These are phyloP conservation scores for Prionace glauca DNA, from an alignment of 2,797 vertebrate genomes.

Conservation along the genomic window DNA sequence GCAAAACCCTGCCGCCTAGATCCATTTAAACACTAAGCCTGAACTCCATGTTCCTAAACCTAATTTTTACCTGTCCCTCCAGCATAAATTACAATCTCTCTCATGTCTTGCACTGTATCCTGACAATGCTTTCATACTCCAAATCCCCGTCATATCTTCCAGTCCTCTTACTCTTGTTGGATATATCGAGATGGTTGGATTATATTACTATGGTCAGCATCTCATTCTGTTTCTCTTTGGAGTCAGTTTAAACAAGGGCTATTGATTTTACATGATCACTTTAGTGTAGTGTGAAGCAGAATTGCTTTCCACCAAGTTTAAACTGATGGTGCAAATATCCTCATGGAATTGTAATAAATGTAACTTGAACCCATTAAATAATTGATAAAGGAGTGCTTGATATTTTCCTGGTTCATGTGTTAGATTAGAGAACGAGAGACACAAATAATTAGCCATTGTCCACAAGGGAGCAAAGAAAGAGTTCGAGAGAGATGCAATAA, in stretches of 20 bases:
- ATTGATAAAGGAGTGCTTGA: not conserved
- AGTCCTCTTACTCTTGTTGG: not conserved
- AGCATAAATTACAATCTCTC: not conserved
- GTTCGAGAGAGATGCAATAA: not conserved
- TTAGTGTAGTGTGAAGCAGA: not conserved
- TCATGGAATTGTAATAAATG: not conserved
- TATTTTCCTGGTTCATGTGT: not conserved
- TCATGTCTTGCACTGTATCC: not conserved
- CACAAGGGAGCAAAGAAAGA: no score
- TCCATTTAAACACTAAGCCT: not conserved
- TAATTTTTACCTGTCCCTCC: not conserved
- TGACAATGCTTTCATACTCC: no score
- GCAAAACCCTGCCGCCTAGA: not conserved
- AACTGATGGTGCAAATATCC: not conserved
- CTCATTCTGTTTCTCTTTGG: not conserved
- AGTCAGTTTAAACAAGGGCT: not conserved
- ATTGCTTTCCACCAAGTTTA: not conserved
- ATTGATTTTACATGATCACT: not conserved
- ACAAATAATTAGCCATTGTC: no score
- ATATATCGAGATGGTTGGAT: not conserved
- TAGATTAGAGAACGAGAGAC: not conserved
- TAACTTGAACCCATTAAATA: not conserved
- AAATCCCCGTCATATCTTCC: not conserved
- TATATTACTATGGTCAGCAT: no score
- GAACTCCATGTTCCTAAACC: not conserved